Evolutionary conservation across 1,140 invertebrate genomes (phyloP).

Genomic region (Diuraphis noxia): DNA sequence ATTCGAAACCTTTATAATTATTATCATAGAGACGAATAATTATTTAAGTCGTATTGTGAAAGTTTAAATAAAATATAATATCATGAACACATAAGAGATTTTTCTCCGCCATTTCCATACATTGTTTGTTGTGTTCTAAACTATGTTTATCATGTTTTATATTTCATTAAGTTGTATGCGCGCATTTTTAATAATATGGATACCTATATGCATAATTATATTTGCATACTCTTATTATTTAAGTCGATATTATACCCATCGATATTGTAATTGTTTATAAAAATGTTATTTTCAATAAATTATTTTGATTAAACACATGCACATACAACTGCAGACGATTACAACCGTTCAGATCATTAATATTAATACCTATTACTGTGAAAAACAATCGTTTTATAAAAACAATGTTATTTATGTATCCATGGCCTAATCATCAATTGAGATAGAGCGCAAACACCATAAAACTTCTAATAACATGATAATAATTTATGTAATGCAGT

Average conservation of each 20-base stretch:
- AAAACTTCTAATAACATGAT: neutral
- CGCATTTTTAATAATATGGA: neutral
- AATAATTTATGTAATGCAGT: neutral
- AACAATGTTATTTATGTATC: neutral
- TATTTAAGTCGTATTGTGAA: neutral
- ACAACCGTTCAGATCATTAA: neutral
- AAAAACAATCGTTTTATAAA: neutral
- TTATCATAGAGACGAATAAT: neutral
- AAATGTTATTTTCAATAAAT: neutral
- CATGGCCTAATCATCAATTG: neutral
- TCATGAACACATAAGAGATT: neutral
- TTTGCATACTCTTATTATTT: neutral
- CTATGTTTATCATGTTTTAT: neutral
- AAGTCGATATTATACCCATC: neutral
- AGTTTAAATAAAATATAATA: neutral
- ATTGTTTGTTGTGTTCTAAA: neutral
- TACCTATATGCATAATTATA: too few species aligned
- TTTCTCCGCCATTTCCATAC: neutral
- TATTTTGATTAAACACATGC: neutral
- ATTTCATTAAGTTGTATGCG: neutral
- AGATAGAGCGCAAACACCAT: neutral
- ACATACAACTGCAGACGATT: neutral
- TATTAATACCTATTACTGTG: neutral
- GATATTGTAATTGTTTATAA: neutral
- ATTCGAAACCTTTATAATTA: neutral